phyloP scores from a whole-genome alignment of 2,797 vertebrate species.

The Anguilla megastoma region DNA sequence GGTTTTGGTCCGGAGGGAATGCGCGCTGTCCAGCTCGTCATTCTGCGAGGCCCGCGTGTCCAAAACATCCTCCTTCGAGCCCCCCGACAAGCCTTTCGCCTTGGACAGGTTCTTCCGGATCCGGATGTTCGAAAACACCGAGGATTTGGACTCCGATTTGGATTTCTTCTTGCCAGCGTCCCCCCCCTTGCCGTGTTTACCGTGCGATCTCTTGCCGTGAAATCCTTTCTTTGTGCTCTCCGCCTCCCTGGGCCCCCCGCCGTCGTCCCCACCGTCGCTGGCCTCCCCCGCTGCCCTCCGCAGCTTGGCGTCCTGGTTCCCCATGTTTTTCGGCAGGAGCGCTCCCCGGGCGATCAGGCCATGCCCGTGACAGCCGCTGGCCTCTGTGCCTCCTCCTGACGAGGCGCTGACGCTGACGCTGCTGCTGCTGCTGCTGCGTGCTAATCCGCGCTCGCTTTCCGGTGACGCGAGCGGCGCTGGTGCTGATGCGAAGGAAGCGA shows the following conservation, averaged over 20 bases:
- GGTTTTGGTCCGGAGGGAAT: slow-evolving; percentile 78
- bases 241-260: slow-evolving; percentile 75
- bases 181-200: slow-evolving; percentile 77
- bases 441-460: slow-evolving; percentile 61
- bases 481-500: slow-evolving; percentile 68
- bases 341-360: slow-evolving; percentile 69
- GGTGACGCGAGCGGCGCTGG: slow-evolving; percentile 54
- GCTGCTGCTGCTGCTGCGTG: slow-evolving; percentile 40
- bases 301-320: slow-evolving; percentile 94
- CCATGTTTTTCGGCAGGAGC: slow-evolving; percentile 75
- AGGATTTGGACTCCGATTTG: slow-evolving; percentile 85
- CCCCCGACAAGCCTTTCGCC: slow-evolving; percentile 76
- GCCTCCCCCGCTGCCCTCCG: slow-evolving; percentile 81
- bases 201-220: slow-evolving; percentile 77
- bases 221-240: slow-evolving; percentile 82
- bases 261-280: slow-evolving; percentile 79
- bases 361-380: slow-evolving; percentile 59
- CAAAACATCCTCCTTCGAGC: slow-evolving; percentile 86
- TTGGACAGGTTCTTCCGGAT: slow-evolving; percentile 84
- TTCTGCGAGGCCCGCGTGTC: slow-evolving; percentile 72
- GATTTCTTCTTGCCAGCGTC: slow-evolving; percentile 81
- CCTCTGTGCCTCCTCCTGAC: not conserved
- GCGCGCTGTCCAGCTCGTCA: slow-evolving; percentile 81
- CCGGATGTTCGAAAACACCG: slow-evolving; percentile 92
- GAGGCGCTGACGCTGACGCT: not conserved